Evolutionary conservation across 2,113 vertebrate genomes (phyloP).

Genomic region (Neotoma lepida): DNA sequence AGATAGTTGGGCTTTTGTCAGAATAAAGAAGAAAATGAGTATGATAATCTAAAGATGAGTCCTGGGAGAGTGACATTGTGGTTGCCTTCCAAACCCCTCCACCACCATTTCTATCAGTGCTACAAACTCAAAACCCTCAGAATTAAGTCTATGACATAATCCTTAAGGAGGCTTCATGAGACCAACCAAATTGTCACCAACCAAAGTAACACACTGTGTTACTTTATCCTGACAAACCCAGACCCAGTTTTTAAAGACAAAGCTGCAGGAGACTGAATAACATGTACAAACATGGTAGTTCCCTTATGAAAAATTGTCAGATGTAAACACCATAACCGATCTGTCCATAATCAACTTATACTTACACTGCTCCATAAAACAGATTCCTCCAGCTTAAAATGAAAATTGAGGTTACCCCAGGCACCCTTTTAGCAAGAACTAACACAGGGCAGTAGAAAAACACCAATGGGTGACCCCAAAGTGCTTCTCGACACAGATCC

Average conservation of each 20-base stretch:
- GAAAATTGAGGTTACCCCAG: slow-evolving; percentile 10
- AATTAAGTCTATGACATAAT: background rate
- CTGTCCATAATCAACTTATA: background rate
- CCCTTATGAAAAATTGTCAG: background rate
- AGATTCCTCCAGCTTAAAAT: background rate
- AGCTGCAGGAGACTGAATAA: background rate
- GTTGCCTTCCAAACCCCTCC: background rate
- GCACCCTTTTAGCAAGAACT: background rate
- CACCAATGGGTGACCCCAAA: background rate
- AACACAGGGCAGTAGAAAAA: background rate
- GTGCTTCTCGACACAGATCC: background rate
- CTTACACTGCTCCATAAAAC: background rate
- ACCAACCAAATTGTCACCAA: background rate
- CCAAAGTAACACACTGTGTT: background rate
- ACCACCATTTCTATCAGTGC: background rate
- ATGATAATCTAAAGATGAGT: background rate
- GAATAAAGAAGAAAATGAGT: slow-evolving; percentile 1
- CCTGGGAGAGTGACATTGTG: background rate
- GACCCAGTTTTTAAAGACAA: background rate
- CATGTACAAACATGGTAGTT: background rate
- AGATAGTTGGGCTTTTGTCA: background rate
- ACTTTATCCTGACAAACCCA: background rate
- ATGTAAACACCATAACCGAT: slow-evolving; percentile 6
- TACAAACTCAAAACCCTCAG: background rate
- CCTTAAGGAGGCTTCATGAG: slow-evolving; percentile 10